These are phyloP conservation scores for Matsumurasca onukii DNA, from an alignment of 1,140 invertebrate species.

Conservation along the genomic window DNA sequence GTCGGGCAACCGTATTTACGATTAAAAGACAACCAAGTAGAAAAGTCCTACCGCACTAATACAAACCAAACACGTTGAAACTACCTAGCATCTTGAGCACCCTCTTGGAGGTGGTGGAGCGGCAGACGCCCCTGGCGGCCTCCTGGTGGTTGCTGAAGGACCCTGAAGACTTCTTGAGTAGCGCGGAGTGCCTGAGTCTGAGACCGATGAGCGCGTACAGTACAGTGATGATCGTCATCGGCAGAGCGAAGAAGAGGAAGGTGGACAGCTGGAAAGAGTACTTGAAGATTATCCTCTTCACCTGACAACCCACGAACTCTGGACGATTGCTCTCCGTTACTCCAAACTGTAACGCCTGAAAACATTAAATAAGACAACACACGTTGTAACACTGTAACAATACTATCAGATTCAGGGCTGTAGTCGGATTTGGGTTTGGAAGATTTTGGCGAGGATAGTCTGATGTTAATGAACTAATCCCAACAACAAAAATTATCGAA, in stretches of 20 bases:
- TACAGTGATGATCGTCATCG: constrained; percentile 83
- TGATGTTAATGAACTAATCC: too few relatives aligned
- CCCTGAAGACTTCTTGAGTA: constrained; percentile 48
- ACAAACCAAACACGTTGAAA: too few relatives aligned
- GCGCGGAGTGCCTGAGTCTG: constrained; percentile 63
- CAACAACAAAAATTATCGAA: too few relatives aligned
- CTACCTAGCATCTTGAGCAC: constrained; percentile 45
- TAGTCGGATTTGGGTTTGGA: too few relatives aligned
- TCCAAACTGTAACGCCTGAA: constrained; percentile 66
- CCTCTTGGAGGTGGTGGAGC: constrained; percentile 38
- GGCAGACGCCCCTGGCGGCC: constrained; percentile 22
- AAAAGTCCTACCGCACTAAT: too few relatives aligned
- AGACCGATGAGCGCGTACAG: constrained; percentile 81
- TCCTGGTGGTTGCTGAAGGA: constrained; percentile 32
- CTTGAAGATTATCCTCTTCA: constrained; percentile 56
- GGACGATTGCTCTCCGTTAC: constrained; percentile 51
- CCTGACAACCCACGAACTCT: constrained; percentile 26
- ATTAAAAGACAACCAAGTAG: too few relatives aligned
- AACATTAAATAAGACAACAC: too few relatives aligned
- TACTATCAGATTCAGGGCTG: too few relatives aligned
- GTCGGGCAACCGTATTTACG: too few relatives aligned
- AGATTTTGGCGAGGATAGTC: too few relatives aligned
- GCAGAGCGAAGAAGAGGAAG: constrained; percentile 80
- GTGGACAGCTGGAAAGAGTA: constrained; percentile 84
- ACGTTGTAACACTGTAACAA: too few relatives aligned